Percentiles rank a stretch among this genome's conserved stretches.
Conservation (phyloP, 1,140 invertebrate genomes). For the Augochlora pura region DNA sequence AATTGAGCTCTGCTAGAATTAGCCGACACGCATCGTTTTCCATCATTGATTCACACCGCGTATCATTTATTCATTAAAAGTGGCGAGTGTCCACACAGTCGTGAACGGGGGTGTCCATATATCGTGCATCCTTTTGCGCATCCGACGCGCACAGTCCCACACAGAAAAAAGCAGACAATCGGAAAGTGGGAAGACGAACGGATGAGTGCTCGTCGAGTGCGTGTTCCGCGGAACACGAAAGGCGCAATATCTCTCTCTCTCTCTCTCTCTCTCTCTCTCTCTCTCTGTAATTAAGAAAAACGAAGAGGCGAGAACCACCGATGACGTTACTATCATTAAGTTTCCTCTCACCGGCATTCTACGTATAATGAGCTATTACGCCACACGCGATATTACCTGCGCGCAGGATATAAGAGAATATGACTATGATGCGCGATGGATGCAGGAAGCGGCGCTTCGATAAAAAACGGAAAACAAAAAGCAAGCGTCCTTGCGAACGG, state of each 20-base stretch:
- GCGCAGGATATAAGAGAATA: constrained; percentile 4
- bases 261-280: no score
- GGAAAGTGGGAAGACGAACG: constrained; percentile 11
- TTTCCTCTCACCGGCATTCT: constrained; percentile 58
- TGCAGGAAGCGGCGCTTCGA: constrained; percentile 9
- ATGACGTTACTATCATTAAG: constrained; percentile 39
- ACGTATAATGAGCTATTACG: constrained; percentile 46
- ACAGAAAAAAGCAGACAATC: not conserved
- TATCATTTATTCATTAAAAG: no score
- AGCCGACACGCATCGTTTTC: no score
- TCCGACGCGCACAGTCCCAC: not conserved
- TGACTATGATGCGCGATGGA: constrained; percentile 8
- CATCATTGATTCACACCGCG: no score
- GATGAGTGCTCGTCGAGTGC: no score
- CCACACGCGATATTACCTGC: constrained; percentile 26
- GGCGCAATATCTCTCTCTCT: constrained; percentile 19
- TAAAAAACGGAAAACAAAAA: constrained; percentile 3
- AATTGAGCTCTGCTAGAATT: no score
- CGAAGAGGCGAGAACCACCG: constrained; percentile 24
- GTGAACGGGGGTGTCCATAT: no score
- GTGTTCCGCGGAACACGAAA: constrained; percentile 13
- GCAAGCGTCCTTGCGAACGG: constrained; percentile 15
- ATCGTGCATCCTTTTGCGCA: no score
- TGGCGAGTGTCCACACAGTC: no score
- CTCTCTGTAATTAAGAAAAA: constrained; percentile 36